phyloP scores from a whole-genome alignment of 2,797 vertebrate species.

The Anomalospiza imberbis region DNA sequence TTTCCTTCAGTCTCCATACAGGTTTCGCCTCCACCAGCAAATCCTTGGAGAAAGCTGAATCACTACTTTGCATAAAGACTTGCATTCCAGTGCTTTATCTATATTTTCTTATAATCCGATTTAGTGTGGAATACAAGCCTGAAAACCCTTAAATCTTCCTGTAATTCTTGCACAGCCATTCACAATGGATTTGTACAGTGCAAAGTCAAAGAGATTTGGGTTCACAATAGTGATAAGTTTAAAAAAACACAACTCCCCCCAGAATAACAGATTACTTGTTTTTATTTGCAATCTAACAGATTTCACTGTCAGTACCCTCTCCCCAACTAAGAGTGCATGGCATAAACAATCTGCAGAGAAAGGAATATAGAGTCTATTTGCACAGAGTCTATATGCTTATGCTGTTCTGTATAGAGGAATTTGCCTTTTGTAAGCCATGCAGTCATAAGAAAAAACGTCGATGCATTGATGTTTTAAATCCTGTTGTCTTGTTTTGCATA shows the following conservation, averaged over 20 bases:
- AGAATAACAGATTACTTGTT: neutral
- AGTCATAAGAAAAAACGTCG: neutral
- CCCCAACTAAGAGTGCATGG: accelerated
- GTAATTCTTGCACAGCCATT: slow-evolving; percentile 47
- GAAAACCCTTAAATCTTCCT: slow-evolving; percentile 18
- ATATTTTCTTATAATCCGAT: slow-evolving; percentile 44
- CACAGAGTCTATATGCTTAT: neutral
- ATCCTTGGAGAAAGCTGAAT: neutral
- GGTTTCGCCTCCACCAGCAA: neutral
- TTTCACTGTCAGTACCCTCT: neutral
- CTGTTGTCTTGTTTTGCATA: neutral
- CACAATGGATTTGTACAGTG: slow-evolving; percentile 30
- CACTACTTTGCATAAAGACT: slow-evolving; percentile 13
- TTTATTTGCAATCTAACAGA: neutral
- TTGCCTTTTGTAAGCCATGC: neutral
- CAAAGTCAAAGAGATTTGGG: neutral
- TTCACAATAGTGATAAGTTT: neutral
- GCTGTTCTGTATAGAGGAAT: neutral
- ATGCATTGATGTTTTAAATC: neutral
- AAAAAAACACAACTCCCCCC: neutral
- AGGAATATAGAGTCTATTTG: neutral
- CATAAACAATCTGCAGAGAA: neutral
- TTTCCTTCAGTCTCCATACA: neutral
- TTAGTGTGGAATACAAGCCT: slow-evolving; percentile 36
- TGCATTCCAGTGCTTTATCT: slow-evolving; percentile 30